Base-by-base conservation (phyloP, 2,113 vertebrate species). In the Scomber scombrus region DNA sequence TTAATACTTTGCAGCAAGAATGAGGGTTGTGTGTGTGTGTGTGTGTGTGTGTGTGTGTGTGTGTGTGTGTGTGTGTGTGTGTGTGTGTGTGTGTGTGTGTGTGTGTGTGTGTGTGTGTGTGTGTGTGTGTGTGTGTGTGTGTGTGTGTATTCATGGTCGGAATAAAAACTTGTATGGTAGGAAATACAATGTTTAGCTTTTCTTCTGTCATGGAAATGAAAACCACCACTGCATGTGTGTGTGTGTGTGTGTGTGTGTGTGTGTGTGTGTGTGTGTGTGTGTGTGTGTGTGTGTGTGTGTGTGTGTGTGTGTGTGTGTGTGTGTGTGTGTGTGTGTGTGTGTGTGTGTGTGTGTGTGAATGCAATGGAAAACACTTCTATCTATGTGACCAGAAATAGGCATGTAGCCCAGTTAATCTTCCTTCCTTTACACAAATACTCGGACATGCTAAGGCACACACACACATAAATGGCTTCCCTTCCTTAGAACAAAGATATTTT, bases 401-500 rank as follows among this genome's bases (percentile, higher is more conserved):
- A 0, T 9, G 26, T 10, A 29, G 60, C 55, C 58, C 5, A 2
- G 29, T 72, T 88, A 77, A 91, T 89, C 88, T 92, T 88, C 88
- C 89, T 93, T 92, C 89, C 91, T 84, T 70, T 26, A 46, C 58
- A 19, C 80, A 92, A 90, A 91, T 78, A 89, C 49, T 54, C 5
- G 0, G 47, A 49, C 70, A 70, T n/a, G n/a, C 21, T 0, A 74
- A 68, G 40, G 75, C 50, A 52, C 7, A 13, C 58, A 49, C 66
- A 67, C 50, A 63, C 18, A 64, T 52, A 47, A 60, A 68, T 2
- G 29, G 34, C 63, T 69, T 82, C 55, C 70, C 55, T 77, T 91
- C 46, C 79, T 62, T 52, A 45, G 57, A 80, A 85, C 69, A 69
- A 65, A 88, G 79, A 91, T 78, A 84, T 86, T 86, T 73, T 85